phyloP scores from a whole-genome alignment of 30 jellyfish, hydroid and myxozoan species.

The Turritopsis rubra region DNA sequence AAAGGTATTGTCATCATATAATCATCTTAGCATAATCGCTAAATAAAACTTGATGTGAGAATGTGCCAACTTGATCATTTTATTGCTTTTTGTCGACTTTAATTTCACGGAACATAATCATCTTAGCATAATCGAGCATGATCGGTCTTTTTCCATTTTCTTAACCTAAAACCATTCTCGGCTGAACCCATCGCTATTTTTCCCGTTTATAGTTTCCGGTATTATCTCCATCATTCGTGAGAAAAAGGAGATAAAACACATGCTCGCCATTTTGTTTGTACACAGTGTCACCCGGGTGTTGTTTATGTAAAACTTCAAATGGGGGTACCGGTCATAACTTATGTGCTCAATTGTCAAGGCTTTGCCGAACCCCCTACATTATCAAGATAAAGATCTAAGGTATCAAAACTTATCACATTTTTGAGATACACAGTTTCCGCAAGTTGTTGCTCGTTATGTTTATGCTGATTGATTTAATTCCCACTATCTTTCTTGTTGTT shows the following conservation, averaged over 20 bases:
- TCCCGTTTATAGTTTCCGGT: background rate
- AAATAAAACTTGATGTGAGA: too few species aligned
- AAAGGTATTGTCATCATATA: too few species aligned
- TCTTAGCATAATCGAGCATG: too few species aligned
- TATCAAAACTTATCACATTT: background rate
- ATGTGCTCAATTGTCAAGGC: background rate
- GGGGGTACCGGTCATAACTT: conserved; percentile 7
- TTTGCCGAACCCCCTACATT: background rate
- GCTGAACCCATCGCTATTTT: background rate
- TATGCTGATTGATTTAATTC: too few species aligned
- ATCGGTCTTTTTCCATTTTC: too few species aligned
- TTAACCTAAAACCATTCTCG: background rate
- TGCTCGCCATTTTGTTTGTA: conserved; percentile 18
- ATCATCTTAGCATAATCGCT: too few species aligned
- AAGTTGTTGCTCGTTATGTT: background rate
- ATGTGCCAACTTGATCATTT: too few species aligned
- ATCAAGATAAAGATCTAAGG: background rate
- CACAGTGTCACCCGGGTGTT: conserved; percentile 17
- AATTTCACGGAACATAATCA: too few species aligned
- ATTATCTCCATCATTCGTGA: conserved; percentile 3
- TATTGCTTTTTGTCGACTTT: too few species aligned
- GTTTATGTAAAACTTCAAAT: conserved; percentile 4
- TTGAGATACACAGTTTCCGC: background rate
- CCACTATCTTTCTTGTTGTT: too few species aligned
- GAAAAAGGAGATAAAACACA: conserved; percentile 7